Base-by-base conservation (phyloP, 1,140 invertebrate species). In the Meteorus sp. region DNA sequence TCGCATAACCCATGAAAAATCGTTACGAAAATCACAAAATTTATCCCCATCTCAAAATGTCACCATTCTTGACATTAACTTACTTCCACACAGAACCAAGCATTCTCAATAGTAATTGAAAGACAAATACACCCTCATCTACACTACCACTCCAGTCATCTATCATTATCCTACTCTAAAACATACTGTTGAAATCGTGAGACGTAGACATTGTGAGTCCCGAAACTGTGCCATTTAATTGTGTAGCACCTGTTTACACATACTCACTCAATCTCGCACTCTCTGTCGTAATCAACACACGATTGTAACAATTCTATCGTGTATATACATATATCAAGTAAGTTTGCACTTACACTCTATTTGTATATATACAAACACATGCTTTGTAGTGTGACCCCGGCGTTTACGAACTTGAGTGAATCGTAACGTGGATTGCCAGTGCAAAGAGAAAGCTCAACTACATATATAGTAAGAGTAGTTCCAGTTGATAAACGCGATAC, bases 151-250 rank as follows among this genome's bases (percentile, higher is more conserved):
- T 4, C 17, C 41, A 15, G 22, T 39, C 19, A 27, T 27, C 54
- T 57, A 57, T 57, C 45, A 57, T 57, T 57, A 57, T 50, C 55
- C 44, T n/a, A 41, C 1, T 19, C 45, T 39, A 33, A 22, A 17
- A 50, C 23, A 31, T 57, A 23, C 20, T 19, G 23, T 53, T 9
- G 17, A 23, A 31, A 57, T 45, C 25, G 44, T 37, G 45, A 50
- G 41, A 50, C 41, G 43, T 50, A n/a, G n/a, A 57, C 29, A 57
- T 35, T 48, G 17, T 45, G n/a, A 31, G 53, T 37, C 13, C 31
- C 44, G n/a, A 41, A 39, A 22, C 54, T 25, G 23, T 19, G 27
- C 27, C 15, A 33, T 57, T 57, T 57, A 57, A 57, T 57, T 57
- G 55, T 57, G 33, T 33, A 31, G 31, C 43, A 31, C 17, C 45